Evolutionary conservation across 1,140 invertebrate genomes (phyloP).

Genomic region (Vanessa tameamea): DNA sequence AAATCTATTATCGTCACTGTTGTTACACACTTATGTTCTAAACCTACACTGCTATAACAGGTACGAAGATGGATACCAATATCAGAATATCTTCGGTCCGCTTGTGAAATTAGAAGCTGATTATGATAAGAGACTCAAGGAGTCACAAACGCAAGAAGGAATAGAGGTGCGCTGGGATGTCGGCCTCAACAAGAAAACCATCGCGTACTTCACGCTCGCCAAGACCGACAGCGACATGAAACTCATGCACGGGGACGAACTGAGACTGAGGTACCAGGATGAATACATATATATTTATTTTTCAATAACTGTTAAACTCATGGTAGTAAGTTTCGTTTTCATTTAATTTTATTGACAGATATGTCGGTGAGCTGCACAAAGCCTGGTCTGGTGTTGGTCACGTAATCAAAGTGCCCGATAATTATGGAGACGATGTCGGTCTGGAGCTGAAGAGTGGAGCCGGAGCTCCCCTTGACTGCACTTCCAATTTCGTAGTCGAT

Average conservation of each 20-base stretch:
- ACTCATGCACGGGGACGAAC: constrained; percentile 99
- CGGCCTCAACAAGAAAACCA: constrained; percentile 98
- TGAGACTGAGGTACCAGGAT: constrained; percentile 84
- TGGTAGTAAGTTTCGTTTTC: neutral
- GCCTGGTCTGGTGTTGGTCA: constrained; percentile 97
- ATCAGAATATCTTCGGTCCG: constrained; percentile 99
- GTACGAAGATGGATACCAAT: constrained; percentile 99
- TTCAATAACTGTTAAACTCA: no score
- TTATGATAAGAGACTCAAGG: constrained; percentile 98
- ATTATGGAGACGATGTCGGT: constrained; percentile 98
- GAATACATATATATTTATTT: neutral
- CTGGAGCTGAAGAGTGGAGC: constrained; percentile 96
- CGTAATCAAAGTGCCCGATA: constrained; percentile 99
- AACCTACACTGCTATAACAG: constrained; percentile 37
- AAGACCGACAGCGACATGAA: constrained; percentile 99
- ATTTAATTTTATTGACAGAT: constrained; percentile 81
- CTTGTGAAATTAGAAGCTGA: constrained; percentile 98
- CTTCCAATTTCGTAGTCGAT: constrained; percentile 98
- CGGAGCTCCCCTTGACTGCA: constrained; percentile 94
- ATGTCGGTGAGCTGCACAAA: constrained; percentile 95
- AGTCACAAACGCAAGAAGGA: constrained; percentile 99
- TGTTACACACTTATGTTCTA: no score
- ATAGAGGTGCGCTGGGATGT: constrained; percentile 99
- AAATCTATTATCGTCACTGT: no score
- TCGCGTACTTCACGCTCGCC: constrained; percentile 98